These are phyloP conservation scores for Phengaris alcon DNA, from an alignment of 2,888 invertebrate genomes.

Conservation along the genomic window DNA sequence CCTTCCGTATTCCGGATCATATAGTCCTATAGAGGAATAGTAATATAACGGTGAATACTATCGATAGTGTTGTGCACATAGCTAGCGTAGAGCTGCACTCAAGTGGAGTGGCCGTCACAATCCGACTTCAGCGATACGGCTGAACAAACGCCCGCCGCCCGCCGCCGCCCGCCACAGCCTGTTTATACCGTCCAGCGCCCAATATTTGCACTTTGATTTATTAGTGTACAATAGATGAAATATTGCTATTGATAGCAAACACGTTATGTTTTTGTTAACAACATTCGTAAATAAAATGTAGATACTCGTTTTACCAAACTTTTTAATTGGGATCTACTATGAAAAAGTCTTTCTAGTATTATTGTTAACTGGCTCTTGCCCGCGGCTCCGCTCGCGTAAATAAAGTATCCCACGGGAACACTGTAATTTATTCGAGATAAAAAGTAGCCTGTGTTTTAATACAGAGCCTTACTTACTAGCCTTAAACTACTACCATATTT, in stretches of 20 bases:
- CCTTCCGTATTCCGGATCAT: no score
- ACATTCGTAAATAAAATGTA: neutral
- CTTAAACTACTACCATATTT: no score
- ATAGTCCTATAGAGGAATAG: no score
- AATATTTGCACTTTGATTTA: slow-evolving; percentile 17
- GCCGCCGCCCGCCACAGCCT: slow-evolving; percentile 13
- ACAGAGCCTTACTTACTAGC: no score
- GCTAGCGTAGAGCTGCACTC: slow-evolving; percentile 34
- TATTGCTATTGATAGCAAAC: neutral
- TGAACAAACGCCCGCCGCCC: slow-evolving; percentile 35
- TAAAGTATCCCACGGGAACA: no score
- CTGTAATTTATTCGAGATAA: no score
- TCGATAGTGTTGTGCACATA: slow-evolving; percentile 23
- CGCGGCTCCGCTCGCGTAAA: no score
- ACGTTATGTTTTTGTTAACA: neutral
- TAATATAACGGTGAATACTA: neutral
- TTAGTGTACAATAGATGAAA: neutral
- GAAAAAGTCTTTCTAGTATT: no score
- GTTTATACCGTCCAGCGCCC: neutral
- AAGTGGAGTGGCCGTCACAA: slow-evolving; percentile 37
- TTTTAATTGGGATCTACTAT: no score
- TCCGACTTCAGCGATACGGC: slow-evolving; percentile 40
- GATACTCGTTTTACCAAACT: neutral
- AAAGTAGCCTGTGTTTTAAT: no score
- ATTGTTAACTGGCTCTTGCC: no score